Evolutionary conservation across 2,797 vertebrate species (phyloP).

Genomic region (Menidia menidia): DNA sequence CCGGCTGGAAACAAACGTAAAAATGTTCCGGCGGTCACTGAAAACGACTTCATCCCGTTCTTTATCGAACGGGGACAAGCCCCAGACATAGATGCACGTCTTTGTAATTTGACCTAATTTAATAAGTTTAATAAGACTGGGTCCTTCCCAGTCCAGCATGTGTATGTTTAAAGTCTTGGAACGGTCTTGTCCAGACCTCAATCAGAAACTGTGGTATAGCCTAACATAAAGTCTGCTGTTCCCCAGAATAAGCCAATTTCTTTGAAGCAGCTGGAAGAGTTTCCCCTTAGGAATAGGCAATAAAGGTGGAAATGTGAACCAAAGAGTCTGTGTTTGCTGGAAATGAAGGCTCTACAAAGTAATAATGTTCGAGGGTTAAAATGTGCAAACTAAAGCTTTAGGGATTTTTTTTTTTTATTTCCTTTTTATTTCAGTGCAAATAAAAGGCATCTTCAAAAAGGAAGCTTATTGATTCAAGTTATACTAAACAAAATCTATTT

Average conservation of each 20-base stretch:
- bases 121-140: neutral
- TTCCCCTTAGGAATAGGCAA: neutral
- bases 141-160: no score
- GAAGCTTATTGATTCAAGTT: no score
- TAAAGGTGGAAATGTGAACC: neutral
- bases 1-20: conserved; percentile 58
- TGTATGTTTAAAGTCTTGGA: no score
- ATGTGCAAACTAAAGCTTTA: neutral
- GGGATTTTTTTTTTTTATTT: neutral
- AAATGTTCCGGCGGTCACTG: neutral
- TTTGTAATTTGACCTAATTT: neutral
- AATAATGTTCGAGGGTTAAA: neutral
- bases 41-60: neutral
- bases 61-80: no score
- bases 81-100: no score
- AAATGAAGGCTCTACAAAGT: neutral
- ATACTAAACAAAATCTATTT: neutral
- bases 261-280: neutral
- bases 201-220: neutral
- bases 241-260: neutral
- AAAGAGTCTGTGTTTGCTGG: neutral
- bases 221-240: neutral
- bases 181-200: no score
- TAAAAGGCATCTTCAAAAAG: neutral
- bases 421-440: neutral